Evolutionary conservation across 2,113 vertebrate genomes (phyloP).

Genomic region (Brachionichthys hirsutus): DNA sequence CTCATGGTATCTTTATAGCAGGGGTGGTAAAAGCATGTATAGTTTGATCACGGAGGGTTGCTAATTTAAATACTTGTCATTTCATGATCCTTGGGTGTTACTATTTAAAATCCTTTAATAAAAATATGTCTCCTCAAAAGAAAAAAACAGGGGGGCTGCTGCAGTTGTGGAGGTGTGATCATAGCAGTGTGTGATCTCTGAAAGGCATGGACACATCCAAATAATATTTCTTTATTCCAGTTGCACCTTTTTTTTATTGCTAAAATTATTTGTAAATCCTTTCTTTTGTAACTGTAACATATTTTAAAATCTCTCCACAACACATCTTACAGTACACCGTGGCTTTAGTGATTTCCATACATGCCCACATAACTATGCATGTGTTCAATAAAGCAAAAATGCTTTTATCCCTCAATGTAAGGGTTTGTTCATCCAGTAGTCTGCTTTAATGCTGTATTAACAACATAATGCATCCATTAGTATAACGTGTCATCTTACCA

Average conservation of each 20-base stretch:
- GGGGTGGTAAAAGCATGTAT: neutral
- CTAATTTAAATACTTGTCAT: too few relatives aligned
- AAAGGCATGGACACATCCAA: too few relatives aligned
- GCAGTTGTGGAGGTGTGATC: too few relatives aligned
- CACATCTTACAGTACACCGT: neutral
- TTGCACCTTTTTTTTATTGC: too few relatives aligned
- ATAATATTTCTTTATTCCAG: too few relatives aligned
- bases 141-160: too few relatives aligned
- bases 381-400: conserved; percentile 47
- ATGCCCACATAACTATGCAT: neutral
- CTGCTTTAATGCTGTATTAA: conserved; percentile 53
- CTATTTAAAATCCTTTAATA: too few relatives aligned
- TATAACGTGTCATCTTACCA: conserved; percentile 65
- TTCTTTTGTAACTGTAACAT: neutral
- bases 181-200: too few relatives aligned
- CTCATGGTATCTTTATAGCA: neutral
- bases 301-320: neutral
- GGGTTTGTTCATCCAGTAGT: conserved; percentile 26
- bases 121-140: too few relatives aligned
- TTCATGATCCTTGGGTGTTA: too few relatives aligned
- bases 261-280: too few relatives aligned
- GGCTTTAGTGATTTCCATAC: neutral
- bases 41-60: too few relatives aligned
- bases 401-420: conserved; percentile 47
- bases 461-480: conserved; percentile 70